phyloP scores from a whole-genome alignment of 1,140 invertebrate species.

The Piezodorus guildinii region DNA sequence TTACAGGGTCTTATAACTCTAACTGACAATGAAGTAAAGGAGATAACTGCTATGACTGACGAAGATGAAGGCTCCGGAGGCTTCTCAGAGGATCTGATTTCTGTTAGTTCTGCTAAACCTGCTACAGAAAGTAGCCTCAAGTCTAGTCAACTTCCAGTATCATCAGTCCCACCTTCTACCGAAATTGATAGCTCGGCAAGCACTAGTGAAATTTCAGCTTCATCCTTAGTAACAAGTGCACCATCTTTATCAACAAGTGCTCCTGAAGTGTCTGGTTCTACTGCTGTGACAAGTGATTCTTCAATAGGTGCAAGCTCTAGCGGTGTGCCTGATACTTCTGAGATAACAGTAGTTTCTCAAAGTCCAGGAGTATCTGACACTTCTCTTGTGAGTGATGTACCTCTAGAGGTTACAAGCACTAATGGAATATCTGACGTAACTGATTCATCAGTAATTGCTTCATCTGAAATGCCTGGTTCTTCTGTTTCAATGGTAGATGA shows the following conservation, averaged over 20 bases:
- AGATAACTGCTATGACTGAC: constrained; percentile 10
- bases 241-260: neutral
- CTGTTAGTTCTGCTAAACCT: constrained; percentile 25
- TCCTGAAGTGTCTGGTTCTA: neutral
- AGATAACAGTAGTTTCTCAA: neutral
- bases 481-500: neutral
- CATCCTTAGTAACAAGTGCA: neutral
- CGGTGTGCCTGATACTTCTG: constrained; percentile 21
- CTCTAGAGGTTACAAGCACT: neutral
- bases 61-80: constrained; percentile 24
- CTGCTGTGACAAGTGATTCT: neutral
- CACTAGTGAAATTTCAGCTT: neutral
- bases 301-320: constrained; percentile 22
- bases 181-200: neutral
- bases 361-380: neutral
- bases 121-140: constrained; percentile 18
- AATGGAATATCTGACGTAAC: neutral
- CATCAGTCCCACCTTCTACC: neutral
- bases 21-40: neutral
- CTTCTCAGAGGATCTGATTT: constrained; percentile 15
- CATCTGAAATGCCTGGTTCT: neutral
- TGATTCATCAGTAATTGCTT: neutral
- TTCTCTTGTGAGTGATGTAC: neutral
- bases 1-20: neutral
- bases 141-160: neutral